phyloP scores from a whole-genome alignment of 2,888 invertebrate species.

The Lepeophtheirus nordmannii region DNA sequence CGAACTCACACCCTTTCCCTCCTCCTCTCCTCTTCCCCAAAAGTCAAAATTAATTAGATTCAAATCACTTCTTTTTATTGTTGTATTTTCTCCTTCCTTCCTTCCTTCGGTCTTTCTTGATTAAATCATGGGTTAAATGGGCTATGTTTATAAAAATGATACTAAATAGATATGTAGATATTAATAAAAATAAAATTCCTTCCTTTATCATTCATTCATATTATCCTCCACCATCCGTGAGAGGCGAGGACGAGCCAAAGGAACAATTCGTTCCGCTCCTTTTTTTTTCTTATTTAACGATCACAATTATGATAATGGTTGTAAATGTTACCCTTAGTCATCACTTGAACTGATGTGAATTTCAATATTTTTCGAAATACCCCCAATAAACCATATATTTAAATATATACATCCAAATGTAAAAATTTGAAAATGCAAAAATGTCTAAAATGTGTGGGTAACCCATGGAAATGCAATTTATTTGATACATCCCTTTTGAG shows the following conservation, averaged over 20 bases:
- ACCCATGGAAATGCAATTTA: no score
- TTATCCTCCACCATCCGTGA: not conserved
- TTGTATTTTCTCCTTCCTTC: no score
- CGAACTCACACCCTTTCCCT: no score
- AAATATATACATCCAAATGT: no score
- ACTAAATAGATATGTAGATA: not conserved
- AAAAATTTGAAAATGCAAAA: no score
- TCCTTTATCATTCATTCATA: not conserved
- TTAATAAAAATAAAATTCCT: not conserved
- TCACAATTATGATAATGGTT: not conserved
- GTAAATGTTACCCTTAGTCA: no score
- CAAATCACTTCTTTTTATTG: not conserved
- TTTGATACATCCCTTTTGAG: no score
- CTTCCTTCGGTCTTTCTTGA: not conserved
- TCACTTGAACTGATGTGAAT: no score
- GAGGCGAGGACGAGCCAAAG: not conserved
- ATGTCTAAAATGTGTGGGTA: no score
- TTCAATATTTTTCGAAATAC: no score
- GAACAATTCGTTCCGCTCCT: not conserved
- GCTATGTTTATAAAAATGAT: not conserved
- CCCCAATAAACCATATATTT: no score
- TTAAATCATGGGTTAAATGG: slow-evolving; percentile 6
- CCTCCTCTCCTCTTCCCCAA: no score
- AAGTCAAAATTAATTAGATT: not conserved
- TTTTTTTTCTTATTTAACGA: not conserved